Conservation (phyloP, 2,113 vertebrate species). For the Agapornis roseicollis region DNA sequence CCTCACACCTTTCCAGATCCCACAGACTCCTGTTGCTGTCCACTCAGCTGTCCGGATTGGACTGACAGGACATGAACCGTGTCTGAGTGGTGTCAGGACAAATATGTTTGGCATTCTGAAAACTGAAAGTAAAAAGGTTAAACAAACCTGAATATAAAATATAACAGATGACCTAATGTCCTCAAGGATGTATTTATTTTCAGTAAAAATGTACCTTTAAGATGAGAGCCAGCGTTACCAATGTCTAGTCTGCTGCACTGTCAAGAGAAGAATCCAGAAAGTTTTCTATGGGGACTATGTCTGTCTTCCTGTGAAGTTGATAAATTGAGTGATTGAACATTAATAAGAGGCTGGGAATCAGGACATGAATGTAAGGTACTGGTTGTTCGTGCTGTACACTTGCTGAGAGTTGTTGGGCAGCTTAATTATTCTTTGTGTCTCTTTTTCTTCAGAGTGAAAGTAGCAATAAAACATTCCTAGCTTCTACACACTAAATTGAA, state of each 20-base stretch:
- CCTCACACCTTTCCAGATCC: background rate
- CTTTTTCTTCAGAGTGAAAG: background rate
- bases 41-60: background rate
- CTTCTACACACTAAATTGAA: background rate
- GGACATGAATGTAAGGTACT: background rate
- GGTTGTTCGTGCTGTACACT: background rate
- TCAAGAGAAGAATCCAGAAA: constrained; percentile 6
- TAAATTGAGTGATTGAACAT: background rate
- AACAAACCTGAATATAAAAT: background rate
- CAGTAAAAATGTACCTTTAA: background rate
- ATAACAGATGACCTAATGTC: background rate
- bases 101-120: background rate
- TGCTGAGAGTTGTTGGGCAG: background rate
- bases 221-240: background rate
- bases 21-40: background rate
- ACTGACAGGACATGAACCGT: background rate
- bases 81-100: background rate
- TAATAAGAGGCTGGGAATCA: background rate
- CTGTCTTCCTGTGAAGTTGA: background rate
- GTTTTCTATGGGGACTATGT: background rate
- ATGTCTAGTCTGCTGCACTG: background rate
- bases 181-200: background rate
- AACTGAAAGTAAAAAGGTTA: background rate
- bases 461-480: background rate
- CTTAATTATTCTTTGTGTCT: background rate